phyloP scores from a whole-genome alignment of 30 jellyfish, hydroid and myxozoan species.

The Turritopsis dohrnii region DNA sequence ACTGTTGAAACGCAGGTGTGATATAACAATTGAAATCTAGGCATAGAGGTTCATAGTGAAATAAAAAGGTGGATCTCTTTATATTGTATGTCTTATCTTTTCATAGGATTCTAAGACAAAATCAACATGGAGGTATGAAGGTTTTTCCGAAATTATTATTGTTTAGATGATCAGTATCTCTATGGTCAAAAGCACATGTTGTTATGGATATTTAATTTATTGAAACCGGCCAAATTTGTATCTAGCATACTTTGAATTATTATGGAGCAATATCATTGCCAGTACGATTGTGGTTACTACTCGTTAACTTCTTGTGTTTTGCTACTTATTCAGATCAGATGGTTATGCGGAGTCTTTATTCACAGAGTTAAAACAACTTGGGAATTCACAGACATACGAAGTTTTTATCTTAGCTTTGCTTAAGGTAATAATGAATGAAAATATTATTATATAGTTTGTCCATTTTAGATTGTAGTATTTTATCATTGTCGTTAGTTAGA shows the following conservation, averaged over 20 bases:
- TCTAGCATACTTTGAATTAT: too few species aligned
- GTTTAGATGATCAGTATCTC: neutral
- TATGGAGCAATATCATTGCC: too few species aligned
- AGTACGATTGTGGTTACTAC: neutral
- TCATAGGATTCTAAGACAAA: slow-evolving; percentile 3
- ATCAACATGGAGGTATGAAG: slow-evolving; percentile 12
- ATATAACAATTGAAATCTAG: neutral
- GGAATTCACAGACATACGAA: neutral
- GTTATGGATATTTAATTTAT: too few species aligned
- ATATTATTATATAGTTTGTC: too few species aligned
- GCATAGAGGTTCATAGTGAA: neutral
- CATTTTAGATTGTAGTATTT: neutral
- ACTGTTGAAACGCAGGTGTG: neutral
- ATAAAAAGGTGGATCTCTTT: neutral
- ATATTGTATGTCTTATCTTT: neutral
- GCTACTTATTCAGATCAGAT: neutral
- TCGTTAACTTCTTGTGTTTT: neutral
- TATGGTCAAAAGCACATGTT: neutral
- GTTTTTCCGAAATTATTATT: neutral
- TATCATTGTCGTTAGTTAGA: neutral
- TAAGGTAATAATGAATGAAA: neutral
- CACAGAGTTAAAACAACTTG: neutral
- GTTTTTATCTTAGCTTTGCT: neutral
- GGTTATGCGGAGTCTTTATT: slow-evolving; percentile 3
- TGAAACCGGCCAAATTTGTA: too few species aligned